A percentile compares a stretch with the other conserved stretches of the same genome.
Conservation (phyloP, 2,113 vertebrate species). For the Hylia prasina region DNA sequence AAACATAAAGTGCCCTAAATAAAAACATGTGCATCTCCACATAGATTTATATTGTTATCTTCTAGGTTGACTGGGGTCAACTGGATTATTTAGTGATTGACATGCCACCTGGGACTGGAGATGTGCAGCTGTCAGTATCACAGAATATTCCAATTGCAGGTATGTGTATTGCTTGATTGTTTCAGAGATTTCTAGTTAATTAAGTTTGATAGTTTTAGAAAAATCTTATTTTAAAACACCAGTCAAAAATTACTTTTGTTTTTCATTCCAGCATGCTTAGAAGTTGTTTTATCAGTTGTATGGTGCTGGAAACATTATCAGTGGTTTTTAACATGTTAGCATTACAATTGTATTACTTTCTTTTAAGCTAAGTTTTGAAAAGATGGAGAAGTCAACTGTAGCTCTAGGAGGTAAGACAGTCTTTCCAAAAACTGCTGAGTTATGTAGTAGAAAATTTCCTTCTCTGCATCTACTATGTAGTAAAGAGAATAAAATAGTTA, state of each 20-base stretch:
- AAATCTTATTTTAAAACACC: neutral
- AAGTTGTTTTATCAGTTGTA: neutral
- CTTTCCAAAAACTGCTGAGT: neutral
- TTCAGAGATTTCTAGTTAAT: neutral
- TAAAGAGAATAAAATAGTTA: neutral
- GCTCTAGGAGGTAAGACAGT: neutral
- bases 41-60: neutral
- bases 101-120: constrained; percentile 97
- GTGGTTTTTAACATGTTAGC: neutral
- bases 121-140: constrained; percentile 91
- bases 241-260: neutral
- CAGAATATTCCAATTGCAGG: constrained; percentile 93
- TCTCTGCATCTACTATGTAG: neutral
- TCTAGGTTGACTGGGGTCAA: constrained; percentile 92
- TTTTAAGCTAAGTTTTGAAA: neutral
- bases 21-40: neutral
- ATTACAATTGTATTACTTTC: neutral
- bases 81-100: constrained; percentile 95
- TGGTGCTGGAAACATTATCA: neutral
- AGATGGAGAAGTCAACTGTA: neutral
- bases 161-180: constrained; percentile 29
- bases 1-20: neutral
- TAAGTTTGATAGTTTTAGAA: neutral
- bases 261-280: neutral
- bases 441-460: neutral